Conservation (phyloP, 2,113 vertebrate species). For the Cyanistes caeruleus region DNA sequence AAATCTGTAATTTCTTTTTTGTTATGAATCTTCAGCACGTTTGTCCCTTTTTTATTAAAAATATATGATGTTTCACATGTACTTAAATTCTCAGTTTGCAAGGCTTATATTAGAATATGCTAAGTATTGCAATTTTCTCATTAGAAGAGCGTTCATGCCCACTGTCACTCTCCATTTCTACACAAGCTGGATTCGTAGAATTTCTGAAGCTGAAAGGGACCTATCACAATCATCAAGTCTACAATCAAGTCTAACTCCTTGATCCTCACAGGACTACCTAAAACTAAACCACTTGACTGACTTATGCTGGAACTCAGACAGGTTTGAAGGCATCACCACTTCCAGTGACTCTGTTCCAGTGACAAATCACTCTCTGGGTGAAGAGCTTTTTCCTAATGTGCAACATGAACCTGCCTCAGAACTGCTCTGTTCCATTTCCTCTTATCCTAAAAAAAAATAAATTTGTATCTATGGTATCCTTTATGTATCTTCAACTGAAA, state of each 20-base stretch:
- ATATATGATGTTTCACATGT: background rate
- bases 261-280: background rate
- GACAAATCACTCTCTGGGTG: fast-evolving
- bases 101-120: background rate
- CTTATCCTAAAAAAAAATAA: background rate
- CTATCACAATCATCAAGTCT: background rate
- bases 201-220: background rate
- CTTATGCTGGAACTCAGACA: background rate
- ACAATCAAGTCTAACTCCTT: background rate
- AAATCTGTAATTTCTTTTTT: background rate
- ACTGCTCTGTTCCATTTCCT: background rate
- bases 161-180: background rate
- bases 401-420: background rate
- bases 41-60: background rate
- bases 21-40: background rate
- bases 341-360: background rate
- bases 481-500: background rate
- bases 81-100: background rate
- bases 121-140: background rate
- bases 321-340: background rate
- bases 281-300: background rate
- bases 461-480: background rate
- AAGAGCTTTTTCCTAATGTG: background rate
- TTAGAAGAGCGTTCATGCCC: background rate
- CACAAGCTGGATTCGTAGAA: background rate